These are phyloP conservation scores for Chelonoidis abingdonii DNA, from an alignment of 2,113 vertebrate genomes.

Conservation along the genomic window DNA sequence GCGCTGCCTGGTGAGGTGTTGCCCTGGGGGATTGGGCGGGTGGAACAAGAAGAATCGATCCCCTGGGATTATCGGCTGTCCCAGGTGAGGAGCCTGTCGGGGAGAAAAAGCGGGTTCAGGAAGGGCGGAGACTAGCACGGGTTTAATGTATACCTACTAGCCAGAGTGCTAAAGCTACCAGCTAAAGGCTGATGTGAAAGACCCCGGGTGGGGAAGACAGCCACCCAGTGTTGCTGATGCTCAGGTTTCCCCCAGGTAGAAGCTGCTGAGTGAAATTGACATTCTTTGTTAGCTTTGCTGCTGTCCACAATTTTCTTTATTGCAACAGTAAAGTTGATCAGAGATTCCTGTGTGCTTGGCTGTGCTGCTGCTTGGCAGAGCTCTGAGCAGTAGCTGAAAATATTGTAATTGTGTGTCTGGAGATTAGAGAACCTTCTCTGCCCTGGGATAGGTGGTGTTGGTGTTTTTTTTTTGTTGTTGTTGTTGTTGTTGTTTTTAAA, in stretches of 20 bases:
- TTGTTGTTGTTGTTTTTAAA: too few species aligned
- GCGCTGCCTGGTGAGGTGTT: neutral
- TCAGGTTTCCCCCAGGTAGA: neutral
- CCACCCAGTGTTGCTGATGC: neutral
- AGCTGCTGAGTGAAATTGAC: neutral
- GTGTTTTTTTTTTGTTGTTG: too few species aligned
- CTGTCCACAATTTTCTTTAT: neutral
- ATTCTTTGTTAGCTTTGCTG: neutral
- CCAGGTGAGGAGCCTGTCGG: neutral
- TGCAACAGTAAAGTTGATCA: too few species aligned
- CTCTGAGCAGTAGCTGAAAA: neutral
- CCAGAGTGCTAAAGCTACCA: neutral
- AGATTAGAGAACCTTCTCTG: neutral
- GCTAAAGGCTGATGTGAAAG: neutral
- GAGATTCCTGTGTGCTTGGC: fast-evolving
- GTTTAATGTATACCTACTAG: neutral
- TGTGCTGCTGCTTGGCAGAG: neutral
- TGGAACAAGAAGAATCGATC: neutral
- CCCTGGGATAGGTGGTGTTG: neutral
- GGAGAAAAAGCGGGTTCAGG: neutral
- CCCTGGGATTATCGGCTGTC: neutral
- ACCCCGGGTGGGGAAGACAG: neutral
- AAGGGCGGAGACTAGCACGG: too few species aligned
- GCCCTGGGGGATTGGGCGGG: neutral
- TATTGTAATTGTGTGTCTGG: neutral